Conservation (phyloP, 1,140 invertebrate species). For the Papilio aristodemus region DNA sequence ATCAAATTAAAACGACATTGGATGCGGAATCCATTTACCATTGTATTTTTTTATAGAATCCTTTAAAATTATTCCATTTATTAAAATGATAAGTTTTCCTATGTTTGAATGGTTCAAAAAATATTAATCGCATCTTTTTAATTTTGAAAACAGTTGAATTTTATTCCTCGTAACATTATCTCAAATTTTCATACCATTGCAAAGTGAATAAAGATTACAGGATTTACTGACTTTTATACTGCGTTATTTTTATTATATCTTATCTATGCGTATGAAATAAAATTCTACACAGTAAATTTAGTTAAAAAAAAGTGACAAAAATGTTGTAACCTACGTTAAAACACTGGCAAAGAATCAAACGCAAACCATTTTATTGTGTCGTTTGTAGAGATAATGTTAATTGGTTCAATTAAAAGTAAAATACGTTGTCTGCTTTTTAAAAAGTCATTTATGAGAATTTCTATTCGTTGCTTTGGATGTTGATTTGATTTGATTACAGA, state of each 20-base stretch:
- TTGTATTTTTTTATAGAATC: not conserved
- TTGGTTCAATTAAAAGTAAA: constrained; percentile 8
- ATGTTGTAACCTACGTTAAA: not conserved
- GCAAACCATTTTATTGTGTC: not conserved
- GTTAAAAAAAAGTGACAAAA: not conserved
- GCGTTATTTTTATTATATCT: not conserved
- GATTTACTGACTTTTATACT: not conserved
- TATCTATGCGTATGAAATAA: not conserved
- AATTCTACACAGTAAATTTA: not conserved
- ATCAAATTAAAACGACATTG: not conserved
- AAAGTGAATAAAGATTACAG: not conserved
- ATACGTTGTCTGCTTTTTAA: not conserved
- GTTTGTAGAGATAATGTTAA: constrained; percentile 13
- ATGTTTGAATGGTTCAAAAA: no score
- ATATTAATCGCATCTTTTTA: no score
- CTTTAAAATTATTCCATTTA: no score
- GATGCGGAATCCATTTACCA: not conserved
- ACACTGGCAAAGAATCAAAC: not conserved
- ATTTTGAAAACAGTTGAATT: no score
- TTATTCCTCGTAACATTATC: not conserved
- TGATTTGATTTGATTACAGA: not conserved
- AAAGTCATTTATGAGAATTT: not conserved
- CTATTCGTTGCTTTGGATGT: not conserved
- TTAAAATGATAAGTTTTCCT: no score
- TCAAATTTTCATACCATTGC: not conserved